These are phyloP conservation scores for Rattus rattus DNA, from an alignment of 2,113 vertebrate genomes.

Conservation along the genomic window DNA sequence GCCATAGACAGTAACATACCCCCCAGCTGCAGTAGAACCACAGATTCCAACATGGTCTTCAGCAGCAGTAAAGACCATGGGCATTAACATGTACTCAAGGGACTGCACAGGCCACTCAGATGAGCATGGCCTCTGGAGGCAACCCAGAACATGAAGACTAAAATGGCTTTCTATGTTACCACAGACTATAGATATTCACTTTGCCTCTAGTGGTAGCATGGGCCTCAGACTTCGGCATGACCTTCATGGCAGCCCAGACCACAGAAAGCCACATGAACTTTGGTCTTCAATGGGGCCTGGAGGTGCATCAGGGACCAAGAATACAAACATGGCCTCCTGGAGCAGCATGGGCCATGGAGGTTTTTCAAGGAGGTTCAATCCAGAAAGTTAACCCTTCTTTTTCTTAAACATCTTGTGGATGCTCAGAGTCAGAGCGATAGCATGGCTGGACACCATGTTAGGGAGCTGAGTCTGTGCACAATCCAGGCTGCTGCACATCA, in stretches of 20 bases:
- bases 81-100: too few species aligned
- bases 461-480: neutral
- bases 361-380: neutral
- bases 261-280: neutral
- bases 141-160: too few species aligned
- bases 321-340: neutral
- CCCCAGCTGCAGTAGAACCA: too few species aligned
- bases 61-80: too few species aligned
- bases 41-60: too few species aligned
- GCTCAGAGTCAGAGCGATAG: neutral
- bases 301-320: neutral
- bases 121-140: too few species aligned
- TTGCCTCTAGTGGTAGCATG: too few species aligned
- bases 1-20: too few species aligned
- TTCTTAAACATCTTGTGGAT: neutral
- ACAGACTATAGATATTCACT: neutral
- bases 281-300: neutral
- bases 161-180: neutral
- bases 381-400: neutral
- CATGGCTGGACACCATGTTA: neutral
- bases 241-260: neutral
- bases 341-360: neutral
- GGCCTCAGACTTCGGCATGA: neutral
- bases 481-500: neutral
- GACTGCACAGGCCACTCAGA: neutral